Conservation (phyloP, 2,113 vertebrate genomes). For the Suricata suricatta region DNA sequence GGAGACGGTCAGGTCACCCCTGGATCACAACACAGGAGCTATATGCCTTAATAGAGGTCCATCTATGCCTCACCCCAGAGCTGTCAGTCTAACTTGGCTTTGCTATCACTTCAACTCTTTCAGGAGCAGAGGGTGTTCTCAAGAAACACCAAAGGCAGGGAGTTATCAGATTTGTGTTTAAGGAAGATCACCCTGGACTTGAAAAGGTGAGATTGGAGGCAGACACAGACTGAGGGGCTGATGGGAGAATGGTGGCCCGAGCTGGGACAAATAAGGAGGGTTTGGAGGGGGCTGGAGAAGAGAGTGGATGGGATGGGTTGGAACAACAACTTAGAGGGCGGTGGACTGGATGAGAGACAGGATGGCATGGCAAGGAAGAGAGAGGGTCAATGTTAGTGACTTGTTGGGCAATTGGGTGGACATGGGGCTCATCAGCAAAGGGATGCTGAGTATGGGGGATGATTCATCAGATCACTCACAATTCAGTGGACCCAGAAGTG, state of each 20-base stretch:
- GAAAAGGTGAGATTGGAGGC: not conserved
- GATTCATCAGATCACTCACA: not conserved
- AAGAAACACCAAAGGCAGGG: not conserved
- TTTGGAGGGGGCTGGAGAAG: rapidly evolving
- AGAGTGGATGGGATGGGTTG: not conserved
- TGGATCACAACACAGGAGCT: not conserved
- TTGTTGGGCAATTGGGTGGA: not conserved
- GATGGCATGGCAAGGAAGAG: not conserved
- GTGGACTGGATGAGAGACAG: not conserved
- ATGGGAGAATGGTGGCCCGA: not conserved
- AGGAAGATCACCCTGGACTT: not conserved
- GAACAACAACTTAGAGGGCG: not conserved
- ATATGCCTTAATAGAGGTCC: not conserved
- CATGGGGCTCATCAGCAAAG: not conserved
- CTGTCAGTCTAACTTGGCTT: not conserved
- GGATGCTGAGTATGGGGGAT: not conserved
- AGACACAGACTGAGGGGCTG: not conserved
- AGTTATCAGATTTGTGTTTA: not conserved
- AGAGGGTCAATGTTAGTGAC: not conserved
- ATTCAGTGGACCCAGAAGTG: not conserved
- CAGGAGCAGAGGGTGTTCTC: not conserved
- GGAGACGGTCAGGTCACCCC: not conserved
- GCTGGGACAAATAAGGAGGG: too few relatives aligned
- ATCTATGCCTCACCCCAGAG: not conserved
- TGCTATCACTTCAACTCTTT: not conserved